Conservation (phyloP, 2,113 vertebrate genomes). For the Tupaia tana region DNA sequence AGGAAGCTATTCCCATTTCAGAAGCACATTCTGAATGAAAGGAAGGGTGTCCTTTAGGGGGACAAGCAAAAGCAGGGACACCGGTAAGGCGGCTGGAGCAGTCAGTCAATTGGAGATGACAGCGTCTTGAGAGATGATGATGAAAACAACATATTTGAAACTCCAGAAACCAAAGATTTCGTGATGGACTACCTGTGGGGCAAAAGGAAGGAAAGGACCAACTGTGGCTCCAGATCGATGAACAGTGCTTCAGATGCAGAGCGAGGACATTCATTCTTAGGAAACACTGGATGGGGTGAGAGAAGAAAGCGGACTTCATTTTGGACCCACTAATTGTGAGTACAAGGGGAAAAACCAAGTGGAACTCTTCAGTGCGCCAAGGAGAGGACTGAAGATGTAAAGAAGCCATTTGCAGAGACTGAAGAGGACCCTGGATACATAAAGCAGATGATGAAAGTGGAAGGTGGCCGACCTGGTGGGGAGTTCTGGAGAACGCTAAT, state of each 20-base stretch:
- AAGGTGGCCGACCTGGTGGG: neutral
- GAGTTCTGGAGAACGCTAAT: neutral
- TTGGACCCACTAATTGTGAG: neutral
- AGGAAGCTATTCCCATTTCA: neutral
- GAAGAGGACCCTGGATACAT: no score
- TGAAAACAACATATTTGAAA: neutral
- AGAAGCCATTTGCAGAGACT: neutral
- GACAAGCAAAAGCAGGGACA: neutral
- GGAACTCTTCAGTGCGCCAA: neutral
- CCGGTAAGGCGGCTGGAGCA: neutral
- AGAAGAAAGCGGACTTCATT: neutral
- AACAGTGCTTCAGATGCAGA: neutral
- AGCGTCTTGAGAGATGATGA: neutral
- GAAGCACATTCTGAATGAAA: neutral
- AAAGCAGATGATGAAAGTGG: neutral
- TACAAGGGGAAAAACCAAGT: neutral
- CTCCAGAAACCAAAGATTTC: neutral
- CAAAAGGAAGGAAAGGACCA: neutral
- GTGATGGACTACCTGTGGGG: neutral
- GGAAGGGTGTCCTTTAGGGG: accelerated
- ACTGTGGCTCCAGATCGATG: neutral
- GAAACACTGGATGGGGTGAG: neutral
- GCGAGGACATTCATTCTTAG: neutral
- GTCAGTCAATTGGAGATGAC: neutral
- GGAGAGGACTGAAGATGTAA: neutral